Evolutionary conservation across 2,113 vertebrate genomes (phyloP).

Genomic region (Alces alces): DNA sequence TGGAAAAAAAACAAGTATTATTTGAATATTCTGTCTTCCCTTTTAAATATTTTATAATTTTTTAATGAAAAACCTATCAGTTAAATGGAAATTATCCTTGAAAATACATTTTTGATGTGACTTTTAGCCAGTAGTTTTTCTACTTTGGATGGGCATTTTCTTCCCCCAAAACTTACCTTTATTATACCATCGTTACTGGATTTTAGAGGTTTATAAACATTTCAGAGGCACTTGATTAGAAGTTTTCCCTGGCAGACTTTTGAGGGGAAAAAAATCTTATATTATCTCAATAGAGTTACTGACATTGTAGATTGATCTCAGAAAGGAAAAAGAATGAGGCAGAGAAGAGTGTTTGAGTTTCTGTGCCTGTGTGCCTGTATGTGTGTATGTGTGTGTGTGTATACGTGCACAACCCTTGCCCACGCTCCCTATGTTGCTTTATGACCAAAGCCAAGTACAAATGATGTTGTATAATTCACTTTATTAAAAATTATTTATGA

Average conservation of each 20-base stretch:
- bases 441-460: neutral
- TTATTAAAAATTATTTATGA: neutral
- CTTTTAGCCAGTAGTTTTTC: constrained; percentile 51
- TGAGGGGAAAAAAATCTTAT: neutral
- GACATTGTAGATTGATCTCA: neutral
- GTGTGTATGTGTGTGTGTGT: accelerated
- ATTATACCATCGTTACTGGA: neutral
- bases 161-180: neutral
- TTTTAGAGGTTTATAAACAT: neutral
- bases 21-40: constrained; percentile 8
- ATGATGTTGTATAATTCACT: neutral
- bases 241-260: constrained; percentile 13
- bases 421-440: neutral
- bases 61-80: constrained; percentile 34
- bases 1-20: neutral
- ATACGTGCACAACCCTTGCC: neutral
- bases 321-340: neutral
- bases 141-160: constrained; percentile 22
- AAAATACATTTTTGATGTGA: constrained; percentile 38
- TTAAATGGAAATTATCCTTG: constrained; percentile 37
- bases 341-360: neutral
- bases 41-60: constrained; percentile 47
- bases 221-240: constrained; percentile 14
- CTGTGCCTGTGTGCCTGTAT: neutral
- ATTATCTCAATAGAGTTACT: neutral